These are phyloP conservation scores for Rhynchotus rufescens DNA, from an alignment of 2,797 vertebrate genomes.

Conservation along the genomic window DNA sequence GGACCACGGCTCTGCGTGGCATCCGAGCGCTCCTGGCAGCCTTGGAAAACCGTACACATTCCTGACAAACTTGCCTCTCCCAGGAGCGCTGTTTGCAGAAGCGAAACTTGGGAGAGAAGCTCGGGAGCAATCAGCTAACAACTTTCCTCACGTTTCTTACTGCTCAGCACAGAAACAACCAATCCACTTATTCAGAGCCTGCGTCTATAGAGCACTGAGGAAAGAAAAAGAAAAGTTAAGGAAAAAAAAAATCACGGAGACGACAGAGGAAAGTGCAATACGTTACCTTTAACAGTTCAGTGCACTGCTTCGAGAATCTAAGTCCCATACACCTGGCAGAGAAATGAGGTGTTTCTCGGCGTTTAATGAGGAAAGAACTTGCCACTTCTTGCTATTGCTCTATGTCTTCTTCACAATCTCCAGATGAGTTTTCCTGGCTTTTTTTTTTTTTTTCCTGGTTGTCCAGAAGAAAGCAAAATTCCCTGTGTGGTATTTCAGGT, in stretches of 20 bases:
- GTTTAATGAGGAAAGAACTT: slow-evolving; percentile 58
- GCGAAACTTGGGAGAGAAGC: not conserved
- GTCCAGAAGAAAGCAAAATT: slow-evolving; percentile 72
- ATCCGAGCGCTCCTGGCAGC: not conserved
- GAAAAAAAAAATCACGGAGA: slow-evolving; percentile 22
- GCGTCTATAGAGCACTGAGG: not conserved
- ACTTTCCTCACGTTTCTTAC: slow-evolving; percentile 34
- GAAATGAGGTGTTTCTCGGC: slow-evolving; percentile 58
- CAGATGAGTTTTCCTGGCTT: slow-evolving; percentile 67
- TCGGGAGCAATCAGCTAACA: not conserved
- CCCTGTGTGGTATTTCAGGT: slow-evolving; percentile 77
- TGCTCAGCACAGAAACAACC: slow-evolving; percentile 27
- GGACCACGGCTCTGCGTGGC: rapidly evolving
- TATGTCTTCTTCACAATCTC: slow-evolving; percentile 70
- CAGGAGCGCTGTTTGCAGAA: not conserved
- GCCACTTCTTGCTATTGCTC: slow-evolving; percentile 58
- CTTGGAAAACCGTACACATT: not conserved
- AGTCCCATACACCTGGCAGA: slow-evolving; percentile 79
- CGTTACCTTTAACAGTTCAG: slow-evolving; percentile 83
- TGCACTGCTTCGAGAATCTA: slow-evolving; percentile 80
- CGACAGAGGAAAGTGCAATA: not conserved
- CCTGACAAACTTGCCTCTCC: not conserved
- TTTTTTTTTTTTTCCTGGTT: slow-evolving; percentile 28
- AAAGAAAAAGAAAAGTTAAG: not conserved
- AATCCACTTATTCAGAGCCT: slow-evolving; percentile 14